Evolutionary conservation across 2,888 invertebrate species (phyloP).

Genomic region (Phaedon cochleariae): DNA sequence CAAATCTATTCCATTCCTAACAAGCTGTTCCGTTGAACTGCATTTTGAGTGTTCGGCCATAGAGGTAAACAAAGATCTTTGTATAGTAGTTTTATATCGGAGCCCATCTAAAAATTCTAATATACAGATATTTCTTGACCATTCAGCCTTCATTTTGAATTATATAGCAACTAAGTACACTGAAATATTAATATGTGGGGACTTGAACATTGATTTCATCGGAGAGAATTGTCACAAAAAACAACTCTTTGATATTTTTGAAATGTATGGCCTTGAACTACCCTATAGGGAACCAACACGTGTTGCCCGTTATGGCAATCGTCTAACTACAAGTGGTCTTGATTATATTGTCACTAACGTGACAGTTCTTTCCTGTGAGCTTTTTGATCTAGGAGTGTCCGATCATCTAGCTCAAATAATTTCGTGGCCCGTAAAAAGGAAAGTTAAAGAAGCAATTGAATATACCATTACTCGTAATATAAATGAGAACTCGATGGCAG

Average conservation of each 20-base stretch:
- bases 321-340: slow-evolving; percentile 4
- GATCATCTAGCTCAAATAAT: slow-evolving; percentile 6
- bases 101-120: slow-evolving; percentile 1
- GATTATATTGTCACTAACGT: slow-evolving; percentile 7
- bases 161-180: background rate
- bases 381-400: slow-evolving; percentile 3
- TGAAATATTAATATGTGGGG: slow-evolving; percentile 8
- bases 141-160: background rate
- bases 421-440: background rate
- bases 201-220: slow-evolving; percentile 8
- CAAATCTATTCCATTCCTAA: background rate
- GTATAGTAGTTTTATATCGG: background rate
- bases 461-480: background rate
- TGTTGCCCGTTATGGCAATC: background rate
- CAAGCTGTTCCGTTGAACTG: background rate
- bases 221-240: slow-evolving; percentile 2
- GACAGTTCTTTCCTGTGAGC: background rate
- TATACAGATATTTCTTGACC: background rate
- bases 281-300: slow-evolving; percentile 4
- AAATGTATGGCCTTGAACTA: slow-evolving; percentile 8
- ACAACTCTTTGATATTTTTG: slow-evolving; percentile 5
- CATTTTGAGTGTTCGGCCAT: too few species aligned
- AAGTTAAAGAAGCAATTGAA: background rate
- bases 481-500: background rate
- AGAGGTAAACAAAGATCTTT: too few species aligned